These are phyloP conservation scores for Lepetodrilus schrolli DNA, from an alignment of 2,888 invertebrate genomes.

Conservation along the genomic window DNA sequence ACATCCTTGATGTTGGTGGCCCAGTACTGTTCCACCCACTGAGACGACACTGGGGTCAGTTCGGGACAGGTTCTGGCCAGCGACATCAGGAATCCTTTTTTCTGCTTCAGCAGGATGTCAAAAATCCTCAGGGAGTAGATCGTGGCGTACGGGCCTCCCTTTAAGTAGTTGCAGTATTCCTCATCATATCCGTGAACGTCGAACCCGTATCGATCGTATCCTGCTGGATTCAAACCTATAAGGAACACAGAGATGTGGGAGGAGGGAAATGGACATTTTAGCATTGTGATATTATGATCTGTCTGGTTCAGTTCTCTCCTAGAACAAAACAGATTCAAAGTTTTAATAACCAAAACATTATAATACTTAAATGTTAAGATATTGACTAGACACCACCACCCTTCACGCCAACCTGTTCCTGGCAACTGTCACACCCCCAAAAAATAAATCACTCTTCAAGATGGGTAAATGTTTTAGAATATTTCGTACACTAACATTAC, in stretches of 20 bases:
- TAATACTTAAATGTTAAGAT: too few species aligned
- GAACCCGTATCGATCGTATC: conserved; percentile 58
- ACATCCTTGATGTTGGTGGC: conserved; percentile 60
- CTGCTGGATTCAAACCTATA: conserved; percentile 58
- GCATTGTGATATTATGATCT: too few species aligned
- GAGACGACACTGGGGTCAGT: conserved; percentile 54
- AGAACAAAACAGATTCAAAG: too few species aligned
- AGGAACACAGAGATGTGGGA: background rate
- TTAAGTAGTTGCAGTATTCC: conserved; percentile 60
- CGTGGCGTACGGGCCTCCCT: conserved; percentile 61
- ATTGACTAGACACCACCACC: too few species aligned
- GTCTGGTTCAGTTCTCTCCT: too few species aligned
- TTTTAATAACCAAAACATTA: too few species aligned
- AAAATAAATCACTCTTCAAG: too few species aligned
- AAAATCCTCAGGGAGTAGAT: conserved; percentile 55
- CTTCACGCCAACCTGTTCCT: too few species aligned
- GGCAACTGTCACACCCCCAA: too few species aligned
- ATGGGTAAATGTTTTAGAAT: too few species aligned
- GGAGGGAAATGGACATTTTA: too few species aligned
- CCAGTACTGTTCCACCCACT: conserved; percentile 67
- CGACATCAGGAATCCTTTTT: conserved; percentile 58
- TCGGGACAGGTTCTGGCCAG: conserved; percentile 58
- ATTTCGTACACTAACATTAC: too few species aligned
- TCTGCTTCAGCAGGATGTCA: conserved; percentile 57
- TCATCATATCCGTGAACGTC: conserved; percentile 49